Percentiles rank a stretch among this genome's conserved stretches.
These are phyloP conservation scores for Neogale vison DNA, from an alignment of 2,113 vertebrate genomes.

Conservation along the genomic window DNA sequence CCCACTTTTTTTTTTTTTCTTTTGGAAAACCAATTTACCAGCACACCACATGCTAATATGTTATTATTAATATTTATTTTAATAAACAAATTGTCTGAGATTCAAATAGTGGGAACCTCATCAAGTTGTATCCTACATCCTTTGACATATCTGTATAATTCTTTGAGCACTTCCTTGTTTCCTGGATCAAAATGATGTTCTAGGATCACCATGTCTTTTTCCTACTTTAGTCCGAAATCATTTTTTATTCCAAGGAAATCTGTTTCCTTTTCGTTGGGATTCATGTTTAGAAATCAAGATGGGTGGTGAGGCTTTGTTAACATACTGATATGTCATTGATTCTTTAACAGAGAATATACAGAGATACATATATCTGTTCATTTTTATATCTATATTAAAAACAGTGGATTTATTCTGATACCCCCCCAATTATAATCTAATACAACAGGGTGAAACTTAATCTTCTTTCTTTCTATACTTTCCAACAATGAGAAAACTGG, in stretches of 20 bases:
- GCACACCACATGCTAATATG: background rate
- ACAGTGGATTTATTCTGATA: background rate
- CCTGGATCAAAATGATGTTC: background rate
- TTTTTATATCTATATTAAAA: background rate
- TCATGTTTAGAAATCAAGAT: background rate
- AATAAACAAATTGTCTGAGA: background rate
- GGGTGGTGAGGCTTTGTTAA: background rate
- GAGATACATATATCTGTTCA: background rate
- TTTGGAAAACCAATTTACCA: background rate
- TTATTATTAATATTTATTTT: background rate
- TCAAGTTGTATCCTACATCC: background rate
- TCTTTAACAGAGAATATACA: background rate
- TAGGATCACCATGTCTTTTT: background rate
- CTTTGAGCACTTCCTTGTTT: background rate
- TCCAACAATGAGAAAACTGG: background rate
- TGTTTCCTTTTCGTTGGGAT: background rate
- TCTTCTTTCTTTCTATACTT: background rate
- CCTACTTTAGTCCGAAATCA: background rate
- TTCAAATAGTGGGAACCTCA: background rate
- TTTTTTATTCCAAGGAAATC: conserved; percentile 6
- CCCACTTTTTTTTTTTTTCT: background rate
- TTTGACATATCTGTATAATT: background rate
- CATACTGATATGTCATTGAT: background rate
- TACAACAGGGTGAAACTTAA: background rate
- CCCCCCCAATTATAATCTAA: background rate